These are phyloP conservation scores for Albula glossodonta DNA, from an alignment of 2,113 vertebrate species.

Conservation along the genomic window DNA sequence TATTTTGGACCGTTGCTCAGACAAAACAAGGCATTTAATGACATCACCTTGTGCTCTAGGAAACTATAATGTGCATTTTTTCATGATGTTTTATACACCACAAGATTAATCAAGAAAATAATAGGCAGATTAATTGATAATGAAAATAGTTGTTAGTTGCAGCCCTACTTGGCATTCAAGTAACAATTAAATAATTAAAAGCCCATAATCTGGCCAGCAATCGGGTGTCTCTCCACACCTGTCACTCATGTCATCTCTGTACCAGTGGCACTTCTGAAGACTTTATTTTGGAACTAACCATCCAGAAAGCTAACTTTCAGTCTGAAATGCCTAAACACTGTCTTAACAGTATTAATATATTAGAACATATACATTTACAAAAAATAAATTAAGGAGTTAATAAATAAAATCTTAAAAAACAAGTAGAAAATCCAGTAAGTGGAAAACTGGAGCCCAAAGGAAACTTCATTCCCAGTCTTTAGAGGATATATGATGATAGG, in stretches of 20 bases:
- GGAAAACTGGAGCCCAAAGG: not conserved
- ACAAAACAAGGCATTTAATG: too few relatives aligned
- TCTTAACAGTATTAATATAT: not conserved
- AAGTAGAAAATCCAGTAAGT: not conserved
- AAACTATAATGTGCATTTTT: too few relatives aligned
- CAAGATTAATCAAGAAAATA: too few relatives aligned
- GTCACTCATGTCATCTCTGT: not conserved
- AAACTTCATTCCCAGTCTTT: not conserved
- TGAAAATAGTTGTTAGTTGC: too few relatives aligned
- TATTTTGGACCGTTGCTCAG: too few relatives aligned
- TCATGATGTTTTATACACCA: too few relatives aligned
- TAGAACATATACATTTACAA: constrained; percentile 11
- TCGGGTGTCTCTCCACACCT: not conserved
- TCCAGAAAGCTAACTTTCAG: not conserved
- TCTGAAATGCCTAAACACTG: constrained; percentile 12
- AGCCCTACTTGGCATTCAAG: too few relatives aligned
- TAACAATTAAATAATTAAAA: not conserved
- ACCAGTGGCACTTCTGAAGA: not conserved
- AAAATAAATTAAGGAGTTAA: too few relatives aligned
- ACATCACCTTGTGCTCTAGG: too few relatives aligned
- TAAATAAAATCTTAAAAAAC: not conserved
- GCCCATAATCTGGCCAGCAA: not conserved
- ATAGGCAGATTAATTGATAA: too few relatives aligned
- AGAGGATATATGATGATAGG: not conserved
- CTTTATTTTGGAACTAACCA: too few relatives aligned